A percentile compares a stretch with the other conserved stretches of the same genome.
phyloP scores from a whole-genome alignment of 53 echinoderm and acorn worm species.

The Paracentrotus lividus region DNA sequence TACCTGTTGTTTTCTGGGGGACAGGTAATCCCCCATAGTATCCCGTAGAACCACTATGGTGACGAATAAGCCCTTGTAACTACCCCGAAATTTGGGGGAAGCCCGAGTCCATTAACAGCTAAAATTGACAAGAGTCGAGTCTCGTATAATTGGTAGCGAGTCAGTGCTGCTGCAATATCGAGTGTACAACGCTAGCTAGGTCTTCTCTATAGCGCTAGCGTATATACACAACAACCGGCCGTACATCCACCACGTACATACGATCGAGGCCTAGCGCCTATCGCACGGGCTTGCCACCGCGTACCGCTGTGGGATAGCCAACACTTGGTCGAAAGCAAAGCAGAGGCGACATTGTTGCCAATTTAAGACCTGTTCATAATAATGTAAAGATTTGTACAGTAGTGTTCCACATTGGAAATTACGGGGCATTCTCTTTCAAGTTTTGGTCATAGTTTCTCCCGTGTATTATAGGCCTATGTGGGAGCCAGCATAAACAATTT shows the following conservation, averaged over 20 bases:
- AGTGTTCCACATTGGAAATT: too few species aligned
- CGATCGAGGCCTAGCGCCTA: too few species aligned
- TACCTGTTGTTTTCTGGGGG: constrained; percentile 84
- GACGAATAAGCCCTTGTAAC: constrained; percentile 72
- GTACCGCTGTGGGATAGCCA: constrained; percentile 21
- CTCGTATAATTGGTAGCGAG: constrained; percentile 5
- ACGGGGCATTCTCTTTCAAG: too few species aligned
- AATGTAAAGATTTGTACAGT: background rate
- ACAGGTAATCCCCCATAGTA: constrained; percentile 88
- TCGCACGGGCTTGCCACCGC: background rate
- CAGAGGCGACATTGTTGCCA: constrained; percentile 57
- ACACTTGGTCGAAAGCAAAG: constrained; percentile 26
- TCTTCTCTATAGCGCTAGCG: background rate
- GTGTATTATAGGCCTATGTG: too few species aligned
- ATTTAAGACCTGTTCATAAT: background rate
- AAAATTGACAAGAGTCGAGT: background rate
- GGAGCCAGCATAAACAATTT: too few species aligned
- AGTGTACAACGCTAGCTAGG: too few species aligned
- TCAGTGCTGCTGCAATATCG: background rate
- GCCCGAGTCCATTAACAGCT: background rate
- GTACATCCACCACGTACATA: background rate
- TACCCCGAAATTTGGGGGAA: constrained; percentile 73
- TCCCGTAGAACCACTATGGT: constrained; percentile 84
- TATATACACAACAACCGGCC: background rate
- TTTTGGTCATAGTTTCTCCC: too few species aligned